phyloP scores from a whole-genome alignment of 2,113 vertebrate species.

The Brachyhypopomus occidentalis region DNA sequence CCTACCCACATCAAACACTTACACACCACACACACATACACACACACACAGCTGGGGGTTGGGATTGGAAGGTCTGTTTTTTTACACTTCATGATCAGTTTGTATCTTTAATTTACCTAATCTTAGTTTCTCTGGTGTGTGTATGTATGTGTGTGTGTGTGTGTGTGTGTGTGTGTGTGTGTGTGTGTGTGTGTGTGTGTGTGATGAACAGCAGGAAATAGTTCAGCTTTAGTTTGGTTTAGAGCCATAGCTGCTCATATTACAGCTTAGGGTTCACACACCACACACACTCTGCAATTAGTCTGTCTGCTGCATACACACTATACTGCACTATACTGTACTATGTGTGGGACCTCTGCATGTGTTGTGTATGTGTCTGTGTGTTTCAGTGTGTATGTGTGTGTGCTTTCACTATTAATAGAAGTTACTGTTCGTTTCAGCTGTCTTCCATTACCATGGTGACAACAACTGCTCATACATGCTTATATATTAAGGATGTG shows the following conservation, averaged over 20 bases:
- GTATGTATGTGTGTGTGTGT: constrained; percentile 29
- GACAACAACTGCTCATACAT: background rate
- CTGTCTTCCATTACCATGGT: constrained; percentile 15
- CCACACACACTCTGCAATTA: constrained; percentile 25
- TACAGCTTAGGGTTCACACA: constrained; percentile 41
- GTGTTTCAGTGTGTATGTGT: constrained; percentile 9
- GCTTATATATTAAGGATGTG: background rate
- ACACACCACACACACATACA: constrained; percentile 6
- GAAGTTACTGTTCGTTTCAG: constrained; percentile 21
- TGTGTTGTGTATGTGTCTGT: background rate
- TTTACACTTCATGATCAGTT: constrained; percentile 34
- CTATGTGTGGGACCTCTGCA: background rate
- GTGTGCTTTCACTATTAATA: constrained; percentile 31
- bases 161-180: constrained; percentile 14
- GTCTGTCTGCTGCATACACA: constrained; percentile 19
- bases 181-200: constrained; percentile 19
- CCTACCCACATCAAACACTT: constrained; percentile 50
- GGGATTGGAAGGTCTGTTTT: constrained; percentile 28
- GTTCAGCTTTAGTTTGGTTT: constrained; percentile 34
- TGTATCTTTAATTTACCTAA: background rate
- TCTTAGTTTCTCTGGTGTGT: background rate
- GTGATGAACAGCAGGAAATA: constrained; percentile 48
- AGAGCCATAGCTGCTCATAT: constrained; percentile 37
- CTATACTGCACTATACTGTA: background rate
- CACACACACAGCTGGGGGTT: constrained; percentile 13